These are phyloP conservation scores for Halictus ligatus DNA, from an alignment of 2,888 invertebrate species.

Conservation along the genomic window DNA sequence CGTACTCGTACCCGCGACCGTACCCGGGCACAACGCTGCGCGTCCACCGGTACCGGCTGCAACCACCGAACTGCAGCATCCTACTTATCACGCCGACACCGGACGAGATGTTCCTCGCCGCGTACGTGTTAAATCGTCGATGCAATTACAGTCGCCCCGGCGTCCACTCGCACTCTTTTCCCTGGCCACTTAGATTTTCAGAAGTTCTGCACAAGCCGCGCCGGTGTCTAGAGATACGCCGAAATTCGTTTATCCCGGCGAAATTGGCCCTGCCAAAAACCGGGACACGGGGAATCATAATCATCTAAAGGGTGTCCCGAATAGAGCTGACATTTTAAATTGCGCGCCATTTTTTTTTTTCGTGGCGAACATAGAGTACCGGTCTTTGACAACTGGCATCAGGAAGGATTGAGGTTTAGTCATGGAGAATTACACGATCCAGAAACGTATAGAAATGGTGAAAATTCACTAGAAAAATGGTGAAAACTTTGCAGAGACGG, in stretches of 20 bases:
- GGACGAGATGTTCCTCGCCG: constrained; percentile 33
- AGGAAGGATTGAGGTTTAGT: no score
- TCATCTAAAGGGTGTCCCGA: no score
- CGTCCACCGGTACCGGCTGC: constrained; percentile 56
- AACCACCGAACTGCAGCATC: constrained; percentile 63
- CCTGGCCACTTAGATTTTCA: constrained; percentile 12
- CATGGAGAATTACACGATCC: no score
- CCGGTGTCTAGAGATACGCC: not conserved
- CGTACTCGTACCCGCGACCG: not conserved
- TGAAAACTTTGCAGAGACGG: no score
- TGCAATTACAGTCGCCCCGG: constrained; percentile 39
- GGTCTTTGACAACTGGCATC: no score
- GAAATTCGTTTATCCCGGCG: not conserved
- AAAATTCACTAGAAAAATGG: no score
- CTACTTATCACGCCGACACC: constrained; percentile 70
- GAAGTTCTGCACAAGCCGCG: not conserved
- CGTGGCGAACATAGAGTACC: no score
- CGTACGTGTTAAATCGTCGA: constrained; percentile 58
- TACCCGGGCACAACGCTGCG: constrained; percentile 29
- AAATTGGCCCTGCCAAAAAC: not conserved
- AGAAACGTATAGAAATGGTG: no score
- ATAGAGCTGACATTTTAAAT: no score
- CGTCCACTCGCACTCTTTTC: constrained; percentile 14
- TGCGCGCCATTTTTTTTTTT: no score
- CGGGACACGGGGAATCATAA: not conserved